Percentiles rank a stretch among this genome's conserved stretches.
phyloP scores from a whole-genome alignment of 2,113 vertebrate genomes.

The Lota lota region DNA sequence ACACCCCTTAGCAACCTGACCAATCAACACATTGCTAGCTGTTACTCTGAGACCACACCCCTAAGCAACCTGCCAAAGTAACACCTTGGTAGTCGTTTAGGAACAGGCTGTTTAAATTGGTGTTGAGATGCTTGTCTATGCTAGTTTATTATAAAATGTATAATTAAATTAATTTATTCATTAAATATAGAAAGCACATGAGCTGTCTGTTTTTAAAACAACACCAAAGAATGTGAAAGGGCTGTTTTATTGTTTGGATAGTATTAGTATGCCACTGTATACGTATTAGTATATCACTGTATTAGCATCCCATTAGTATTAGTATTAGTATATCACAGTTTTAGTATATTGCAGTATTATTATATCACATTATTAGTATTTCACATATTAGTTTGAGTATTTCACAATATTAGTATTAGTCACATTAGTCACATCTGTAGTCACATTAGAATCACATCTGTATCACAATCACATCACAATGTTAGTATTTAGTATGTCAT shows the following conservation, averaged over 20 bases:
- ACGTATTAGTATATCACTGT: not conserved
- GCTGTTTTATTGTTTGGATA: not conserved
- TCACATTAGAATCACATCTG: no score
- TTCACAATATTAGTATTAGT: no score
- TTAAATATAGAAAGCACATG: not conserved
- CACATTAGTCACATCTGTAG: no score
- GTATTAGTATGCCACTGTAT: not conserved
- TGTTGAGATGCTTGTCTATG: not conserved
- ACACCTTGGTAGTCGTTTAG: constrained; percentile 14
- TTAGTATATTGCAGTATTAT: no score
- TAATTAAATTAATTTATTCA: not conserved
- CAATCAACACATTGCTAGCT: constrained; percentile 44
- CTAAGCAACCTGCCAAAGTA: constrained; percentile 37
- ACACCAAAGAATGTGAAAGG: not conserved
- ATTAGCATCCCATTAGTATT: not conserved
- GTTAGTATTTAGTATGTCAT: no score
- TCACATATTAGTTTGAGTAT: no score
- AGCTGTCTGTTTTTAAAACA: no score
- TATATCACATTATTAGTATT: no score
- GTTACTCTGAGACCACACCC: not conserved
- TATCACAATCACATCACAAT: no score
- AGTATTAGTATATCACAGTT: no score
- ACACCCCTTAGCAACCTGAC: constrained; percentile 10
- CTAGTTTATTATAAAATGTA: no score
- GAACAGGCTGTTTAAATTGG: constrained; percentile 22